Percentiles rank a stretch among this genome's conserved stretches.
These are phyloP conservation scores for Eupeodes latifasciatus DNA, from an alignment of 2,888 invertebrate genomes.

Conservation along the genomic window DNA sequence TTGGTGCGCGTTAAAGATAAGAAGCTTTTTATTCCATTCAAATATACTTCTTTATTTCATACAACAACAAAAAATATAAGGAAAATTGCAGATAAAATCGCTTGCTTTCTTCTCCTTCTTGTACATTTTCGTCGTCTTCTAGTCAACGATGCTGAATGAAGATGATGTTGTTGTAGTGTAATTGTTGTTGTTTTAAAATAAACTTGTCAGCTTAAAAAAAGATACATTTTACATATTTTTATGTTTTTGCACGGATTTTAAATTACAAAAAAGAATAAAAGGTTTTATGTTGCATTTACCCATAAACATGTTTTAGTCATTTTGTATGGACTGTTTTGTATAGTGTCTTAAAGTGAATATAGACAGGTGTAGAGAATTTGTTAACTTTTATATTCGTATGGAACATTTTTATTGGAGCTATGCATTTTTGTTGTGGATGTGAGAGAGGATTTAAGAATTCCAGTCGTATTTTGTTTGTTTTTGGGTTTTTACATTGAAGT, in stretches of 20 bases:
- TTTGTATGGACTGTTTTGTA: background rate
- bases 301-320: constrained; percentile 1
- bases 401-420: background rate
- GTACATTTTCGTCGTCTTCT: background rate
- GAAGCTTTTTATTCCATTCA: constrained; percentile 18
- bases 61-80: background rate
- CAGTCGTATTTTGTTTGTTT: too few species aligned
- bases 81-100: constrained; percentile 60
- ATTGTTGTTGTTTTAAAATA: constrained; percentile 39
- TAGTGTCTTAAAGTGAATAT: background rate
- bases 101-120: constrained; percentile 51
- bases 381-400: too few species aligned
- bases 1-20: constrained; percentile 23
- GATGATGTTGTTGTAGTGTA: constrained; percentile 29
- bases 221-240: constrained; percentile 20
- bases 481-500: too few species aligned
- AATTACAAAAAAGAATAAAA: background rate
- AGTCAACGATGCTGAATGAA: background rate
- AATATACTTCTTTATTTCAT: constrained; percentile 31
- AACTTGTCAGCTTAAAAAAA: constrained; percentile 1
- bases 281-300: background rate
- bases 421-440: background rate
- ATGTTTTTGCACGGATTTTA: background rate
- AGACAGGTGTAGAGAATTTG: background rate
- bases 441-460: too few species aligned